Percentiles rank a stretch among this genome's conserved stretches.
These are phyloP conservation scores for Orycteropus afer DNA, from an alignment of 2,113 vertebrate species.

Conservation along the genomic window DNA sequence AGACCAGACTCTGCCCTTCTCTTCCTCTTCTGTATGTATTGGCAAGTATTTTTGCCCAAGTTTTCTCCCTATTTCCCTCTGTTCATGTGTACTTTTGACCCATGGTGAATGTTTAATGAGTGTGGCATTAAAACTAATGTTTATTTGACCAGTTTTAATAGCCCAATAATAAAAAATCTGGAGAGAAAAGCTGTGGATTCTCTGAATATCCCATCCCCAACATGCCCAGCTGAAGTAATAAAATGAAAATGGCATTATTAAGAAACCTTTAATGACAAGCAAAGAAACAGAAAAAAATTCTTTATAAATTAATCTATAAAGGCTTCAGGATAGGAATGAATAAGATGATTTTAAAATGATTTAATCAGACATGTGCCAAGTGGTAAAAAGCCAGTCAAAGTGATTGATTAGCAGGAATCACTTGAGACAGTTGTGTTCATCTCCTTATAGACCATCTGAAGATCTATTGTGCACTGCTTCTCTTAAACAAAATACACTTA, in stretches of 20 bases:
- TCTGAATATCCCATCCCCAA: not conserved
- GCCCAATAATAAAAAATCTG: not conserved
- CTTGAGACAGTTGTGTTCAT: not conserved
- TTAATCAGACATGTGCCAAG: slow-evolving; percentile 9
- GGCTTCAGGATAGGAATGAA: not conserved
- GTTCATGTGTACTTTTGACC: not conserved
- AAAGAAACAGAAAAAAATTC: not conserved
- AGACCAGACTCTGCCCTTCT: not conserved
- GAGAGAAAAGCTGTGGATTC: not conserved
- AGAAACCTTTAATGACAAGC: not conserved
- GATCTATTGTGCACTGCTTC: not conserved
- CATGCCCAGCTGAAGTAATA: not conserved
- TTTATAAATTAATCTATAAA: slow-evolving; percentile 6
- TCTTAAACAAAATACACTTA: not conserved
- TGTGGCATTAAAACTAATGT: not conserved
- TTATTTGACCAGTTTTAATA: not conserved
- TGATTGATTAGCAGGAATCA: slow-evolving; percentile 14
- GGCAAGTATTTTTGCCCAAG: not conserved
- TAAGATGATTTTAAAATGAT: slow-evolving; percentile 16
- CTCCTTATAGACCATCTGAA: not conserved
- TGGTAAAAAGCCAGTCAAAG: not conserved
- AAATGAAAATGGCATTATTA: not conserved
- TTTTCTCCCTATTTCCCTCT: not conserved
- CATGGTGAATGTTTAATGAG: not conserved
- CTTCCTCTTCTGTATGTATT: not conserved